Percentiles rank a stretch among this genome's conserved stretches.
Conservation (phyloP, 2,113 vertebrate genomes). For the Anseranas semipalmata region DNA sequence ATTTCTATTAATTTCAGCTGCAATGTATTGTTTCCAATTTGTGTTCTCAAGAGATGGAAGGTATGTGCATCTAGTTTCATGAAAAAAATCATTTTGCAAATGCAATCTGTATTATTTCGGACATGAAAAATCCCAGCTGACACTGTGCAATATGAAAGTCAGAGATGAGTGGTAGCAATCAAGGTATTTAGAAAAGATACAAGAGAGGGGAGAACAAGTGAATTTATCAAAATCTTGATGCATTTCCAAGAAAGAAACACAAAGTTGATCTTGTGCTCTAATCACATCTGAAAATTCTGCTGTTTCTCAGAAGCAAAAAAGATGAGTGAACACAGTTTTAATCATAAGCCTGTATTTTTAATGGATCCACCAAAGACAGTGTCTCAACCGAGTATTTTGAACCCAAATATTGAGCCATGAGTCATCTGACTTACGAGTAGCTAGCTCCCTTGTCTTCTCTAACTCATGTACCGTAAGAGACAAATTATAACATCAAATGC, state of each 20-base stretch:
- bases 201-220: not conserved
- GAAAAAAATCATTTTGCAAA: not conserved
- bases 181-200: not conserved
- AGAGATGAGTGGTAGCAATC: not conserved
- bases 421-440: not conserved
- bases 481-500: not conserved
- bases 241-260: not conserved
- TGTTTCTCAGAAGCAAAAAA: not conserved
- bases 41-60: not conserved
- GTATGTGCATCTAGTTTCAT: not conserved
- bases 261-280: not conserved
- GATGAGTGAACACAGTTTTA: not conserved
- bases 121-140: not conserved
- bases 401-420: not conserved
- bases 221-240: not conserved
- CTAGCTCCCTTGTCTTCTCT: not conserved
- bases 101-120: not conserved
- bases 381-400: not conserved
- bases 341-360: not conserved
- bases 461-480: not conserved
- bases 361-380: not conserved
- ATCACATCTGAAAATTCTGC: not conserved
- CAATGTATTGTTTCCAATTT: not conserved
- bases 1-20: not conserved
- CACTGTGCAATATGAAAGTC: not conserved